phyloP scores from a whole-genome alignment of 1,140 invertebrate genomes.

The Pachyrhynchus sulphureomaculatus region DNA sequence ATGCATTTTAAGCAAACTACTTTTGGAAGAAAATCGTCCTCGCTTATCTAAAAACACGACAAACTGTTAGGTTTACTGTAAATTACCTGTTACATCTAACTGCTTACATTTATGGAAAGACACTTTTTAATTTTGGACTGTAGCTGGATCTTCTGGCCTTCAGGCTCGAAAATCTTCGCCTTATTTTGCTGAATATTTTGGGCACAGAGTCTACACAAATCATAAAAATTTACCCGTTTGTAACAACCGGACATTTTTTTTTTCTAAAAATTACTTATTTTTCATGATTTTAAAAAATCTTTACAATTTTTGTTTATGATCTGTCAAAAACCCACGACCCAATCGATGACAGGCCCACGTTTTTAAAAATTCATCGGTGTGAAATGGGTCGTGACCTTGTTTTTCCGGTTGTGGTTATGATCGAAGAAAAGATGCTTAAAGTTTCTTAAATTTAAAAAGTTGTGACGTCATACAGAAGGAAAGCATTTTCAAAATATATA shows the following conservation, averaged over 20 bases:
- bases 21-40: conserved; percentile 70
- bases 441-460: too few relatives aligned
- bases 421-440: too few relatives aligned
- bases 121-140: conserved; percentile 65
- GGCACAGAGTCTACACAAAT: conserved; percentile 69
- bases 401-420: too few relatives aligned
- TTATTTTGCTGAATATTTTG: conserved; percentile 63
- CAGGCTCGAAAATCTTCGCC: conserved; percentile 66
- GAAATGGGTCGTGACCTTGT: too few relatives aligned
- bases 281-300: conserved; percentile 2
- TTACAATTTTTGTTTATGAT: conserved; percentile 13
- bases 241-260: conserved; percentile 62
- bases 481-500: too few relatives aligned
- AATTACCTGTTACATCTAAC: not conserved
- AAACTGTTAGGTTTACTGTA: too few relatives aligned
- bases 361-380: too few relatives aligned
- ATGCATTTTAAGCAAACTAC: conserved; percentile 67
- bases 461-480: too few relatives aligned
- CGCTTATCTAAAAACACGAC: conserved; percentile 59
- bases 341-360: too few relatives aligned
- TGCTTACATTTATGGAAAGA: conserved; percentile 61
- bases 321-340: conserved; percentile 8
- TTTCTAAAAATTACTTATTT: conserved; percentile 4
- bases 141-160: conserved; percentile 63
- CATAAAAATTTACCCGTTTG: conserved; percentile 68